Evolutionary conservation across 2,888 invertebrate genomes (phyloP).

Genomic region (Eupithecia centaureata): DNA sequence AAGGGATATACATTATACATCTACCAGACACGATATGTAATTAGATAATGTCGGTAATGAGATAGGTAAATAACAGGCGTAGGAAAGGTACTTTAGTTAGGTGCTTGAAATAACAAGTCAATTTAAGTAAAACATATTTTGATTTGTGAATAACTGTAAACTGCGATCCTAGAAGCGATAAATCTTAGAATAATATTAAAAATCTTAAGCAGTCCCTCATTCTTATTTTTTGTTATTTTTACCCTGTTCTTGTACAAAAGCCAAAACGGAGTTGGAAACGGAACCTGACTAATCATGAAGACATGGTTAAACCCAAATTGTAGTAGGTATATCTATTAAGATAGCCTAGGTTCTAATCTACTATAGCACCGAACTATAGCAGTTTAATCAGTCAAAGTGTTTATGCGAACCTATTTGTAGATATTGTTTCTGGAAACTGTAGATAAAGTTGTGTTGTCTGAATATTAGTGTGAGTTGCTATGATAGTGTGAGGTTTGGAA

Average conservation of each 20-base stretch:
- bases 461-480: background rate
- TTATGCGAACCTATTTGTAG: background rate
- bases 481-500: background rate
- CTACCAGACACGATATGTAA: constrained; percentile 10
- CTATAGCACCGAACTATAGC: background rate
- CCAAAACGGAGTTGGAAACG: background rate
- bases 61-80: background rate
- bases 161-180: background rate
- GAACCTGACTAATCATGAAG: background rate
- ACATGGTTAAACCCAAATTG: background rate
- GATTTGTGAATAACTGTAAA: background rate
- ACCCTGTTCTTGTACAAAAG: background rate
- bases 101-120: background rate
- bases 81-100: background rate
- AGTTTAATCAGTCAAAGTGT: constrained; percentile 13
- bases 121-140: background rate
- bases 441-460: background rate
- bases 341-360: background rate
- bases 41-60: constrained; percentile 4
- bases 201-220: background rate
- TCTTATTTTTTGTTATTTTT: background rate
- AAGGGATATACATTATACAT: constrained; percentile 7
- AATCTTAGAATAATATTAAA: background rate
- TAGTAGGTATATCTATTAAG: background rate
- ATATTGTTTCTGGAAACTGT: constrained; percentile 1